These are phyloP conservation scores for Apodemus speciosus DNA, from an alignment of 2,113 vertebrate genomes.

Conservation along the genomic window DNA sequence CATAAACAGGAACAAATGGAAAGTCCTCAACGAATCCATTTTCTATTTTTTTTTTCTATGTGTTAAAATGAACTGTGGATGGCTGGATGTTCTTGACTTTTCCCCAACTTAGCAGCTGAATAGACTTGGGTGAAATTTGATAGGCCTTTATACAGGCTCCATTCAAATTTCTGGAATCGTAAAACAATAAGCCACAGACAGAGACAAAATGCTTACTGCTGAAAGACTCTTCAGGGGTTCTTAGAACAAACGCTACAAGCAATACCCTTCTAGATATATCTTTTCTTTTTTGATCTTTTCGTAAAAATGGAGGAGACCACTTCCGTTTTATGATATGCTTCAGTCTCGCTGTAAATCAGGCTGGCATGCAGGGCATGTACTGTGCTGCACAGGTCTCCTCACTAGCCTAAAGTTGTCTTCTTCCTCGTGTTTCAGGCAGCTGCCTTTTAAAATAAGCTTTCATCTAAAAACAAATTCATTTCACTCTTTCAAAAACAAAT, in stretches of 20 bases:
- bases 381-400: no score
- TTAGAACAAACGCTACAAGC: background rate
- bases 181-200: background rate
- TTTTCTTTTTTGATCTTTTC: background rate
- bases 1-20: background rate
- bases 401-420: background rate
- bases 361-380: background rate
- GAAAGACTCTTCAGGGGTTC: background rate
- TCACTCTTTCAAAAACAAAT: conserved; percentile 7
- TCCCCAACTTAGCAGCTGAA: background rate
- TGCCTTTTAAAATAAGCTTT: background rate
- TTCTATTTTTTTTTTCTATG: background rate
- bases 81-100: background rate
- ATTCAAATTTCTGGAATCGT: no score
- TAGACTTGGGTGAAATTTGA: background rate
- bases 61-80: background rate
- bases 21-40: background rate
- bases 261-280: background rate
- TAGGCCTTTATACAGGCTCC: no score
- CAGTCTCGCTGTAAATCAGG: background rate
- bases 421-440: background rate
- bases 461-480: background rate
- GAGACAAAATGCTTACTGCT: background rate
- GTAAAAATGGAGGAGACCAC: no score
- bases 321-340: background rate